Percentiles rank a stretch among this genome's conserved stretches.
phyloP scores from a whole-genome alignment of 2,797 vertebrate genomes.

The Trematomus bernacchii region DNA sequence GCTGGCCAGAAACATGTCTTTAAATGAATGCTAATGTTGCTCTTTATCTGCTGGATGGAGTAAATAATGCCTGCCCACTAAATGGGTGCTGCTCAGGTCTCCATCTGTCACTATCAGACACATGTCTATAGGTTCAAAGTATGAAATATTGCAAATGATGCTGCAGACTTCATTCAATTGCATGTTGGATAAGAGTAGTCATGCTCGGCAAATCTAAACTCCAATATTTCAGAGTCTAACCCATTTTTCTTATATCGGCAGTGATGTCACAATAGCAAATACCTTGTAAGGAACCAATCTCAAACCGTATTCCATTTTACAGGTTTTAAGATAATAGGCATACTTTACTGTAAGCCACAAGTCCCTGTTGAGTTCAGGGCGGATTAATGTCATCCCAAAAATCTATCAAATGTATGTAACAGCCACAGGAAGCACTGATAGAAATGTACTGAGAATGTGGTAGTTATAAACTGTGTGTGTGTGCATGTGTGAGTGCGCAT shows the following conservation, averaged over 20 bases:
- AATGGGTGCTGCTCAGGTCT: too few species aligned
- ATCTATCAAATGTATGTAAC: not conserved
- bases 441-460: not conserved
- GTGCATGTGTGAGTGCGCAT: not conserved
- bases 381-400: not conserved
- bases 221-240: not conserved
- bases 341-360: not conserved
- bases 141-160: not conserved
- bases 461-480: constrained; percentile 1
- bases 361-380: not conserved
- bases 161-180: not conserved
- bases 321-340: not conserved
- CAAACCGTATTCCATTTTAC: not conserved
- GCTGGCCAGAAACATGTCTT: not conserved
- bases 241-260: not conserved
- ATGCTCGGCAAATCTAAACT: not conserved
- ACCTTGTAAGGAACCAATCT: not conserved
- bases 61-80: not conserved
- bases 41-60: not conserved
- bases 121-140: not conserved
- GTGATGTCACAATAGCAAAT: not conserved
- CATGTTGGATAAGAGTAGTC: not conserved
- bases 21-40: not conserved
- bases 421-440: not conserved
- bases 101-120: too few species aligned